These are phyloP conservation scores for Cyclophora albipunctata DNA, from an alignment of 2,888 invertebrate species.

Conservation along the genomic window DNA sequence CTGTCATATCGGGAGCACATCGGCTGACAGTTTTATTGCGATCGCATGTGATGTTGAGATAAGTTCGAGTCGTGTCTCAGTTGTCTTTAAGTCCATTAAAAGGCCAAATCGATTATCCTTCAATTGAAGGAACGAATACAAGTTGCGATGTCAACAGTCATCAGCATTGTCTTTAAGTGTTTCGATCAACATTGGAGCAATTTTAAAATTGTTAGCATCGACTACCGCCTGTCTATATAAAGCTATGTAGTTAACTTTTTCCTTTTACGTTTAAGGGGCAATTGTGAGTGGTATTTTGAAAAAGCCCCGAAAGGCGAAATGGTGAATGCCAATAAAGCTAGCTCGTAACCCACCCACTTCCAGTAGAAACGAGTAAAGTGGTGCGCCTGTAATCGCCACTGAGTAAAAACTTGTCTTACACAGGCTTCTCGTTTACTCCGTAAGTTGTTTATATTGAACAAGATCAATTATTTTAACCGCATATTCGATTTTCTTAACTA, in stretches of 20 bases:
- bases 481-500: too few species aligned
- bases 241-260: slow-evolving; percentile 29
- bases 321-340: slow-evolving; percentile 45
- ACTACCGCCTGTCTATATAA: slow-evolving; percentile 25
- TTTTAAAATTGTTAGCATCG: slow-evolving; percentile 13
- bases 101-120: slow-evolving; percentile 18
- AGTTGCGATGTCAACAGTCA: slow-evolving; percentile 17
- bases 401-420: slow-evolving; percentile 43
- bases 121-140: slow-evolving; percentile 14
- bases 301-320: slow-evolving; percentile 29
- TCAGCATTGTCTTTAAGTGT: slow-evolving; percentile 18
- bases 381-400: slow-evolving; percentile 50
- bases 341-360: slow-evolving; percentile 45
- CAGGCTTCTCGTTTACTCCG: background rate
- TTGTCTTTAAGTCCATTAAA: slow-evolving; percentile 26
- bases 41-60: slow-evolving; percentile 52
- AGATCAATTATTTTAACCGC: too few species aligned
- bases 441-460: too few species aligned
- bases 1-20: slow-evolving; percentile 59
- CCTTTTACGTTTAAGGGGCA: slow-evolving; percentile 30
- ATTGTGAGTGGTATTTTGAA: slow-evolving; percentile 35
- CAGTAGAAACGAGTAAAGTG: slow-evolving; percentile 30
- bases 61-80: slow-evolving; percentile 37
- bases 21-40: slow-evolving; percentile 67
- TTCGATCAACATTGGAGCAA: slow-evolving; percentile 15